Conservation (phyloP, 2,113 vertebrate species). For the Odocoileus hemionus region DNA sequence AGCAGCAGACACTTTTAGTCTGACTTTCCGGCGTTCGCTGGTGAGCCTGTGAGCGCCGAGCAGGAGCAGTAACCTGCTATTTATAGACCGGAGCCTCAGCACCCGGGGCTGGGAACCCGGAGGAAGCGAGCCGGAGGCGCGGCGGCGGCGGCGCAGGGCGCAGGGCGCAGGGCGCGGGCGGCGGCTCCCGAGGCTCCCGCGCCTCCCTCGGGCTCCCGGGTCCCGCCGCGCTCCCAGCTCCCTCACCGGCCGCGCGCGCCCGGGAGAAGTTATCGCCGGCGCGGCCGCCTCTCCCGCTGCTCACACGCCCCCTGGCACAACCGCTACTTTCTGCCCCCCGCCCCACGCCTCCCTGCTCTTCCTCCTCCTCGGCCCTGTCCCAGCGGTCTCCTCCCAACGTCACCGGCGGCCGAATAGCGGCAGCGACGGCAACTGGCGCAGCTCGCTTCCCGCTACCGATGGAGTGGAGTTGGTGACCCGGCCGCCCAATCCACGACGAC, state of each 20-base stretch:
- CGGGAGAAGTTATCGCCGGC: constrained; percentile 58
- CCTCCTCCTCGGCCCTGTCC: neutral
- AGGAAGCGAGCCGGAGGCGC: constrained; percentile 19
- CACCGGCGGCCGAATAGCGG: constrained; percentile 40
- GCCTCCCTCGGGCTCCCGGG: neutral
- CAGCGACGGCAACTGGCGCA: constrained; percentile 17
- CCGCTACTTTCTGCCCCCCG: neutral
- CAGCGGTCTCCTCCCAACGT: constrained; percentile 60
- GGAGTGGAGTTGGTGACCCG: constrained; percentile 31
- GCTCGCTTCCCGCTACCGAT: neutral
- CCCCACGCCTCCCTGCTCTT: neutral
- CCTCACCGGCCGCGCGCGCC: constrained; percentile 39
- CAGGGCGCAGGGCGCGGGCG: neutral
- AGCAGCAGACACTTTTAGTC: constrained; percentile 52
- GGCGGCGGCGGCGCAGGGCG: neutral
- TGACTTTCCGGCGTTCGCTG: constrained; percentile 48
- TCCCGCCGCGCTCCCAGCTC: neutral
- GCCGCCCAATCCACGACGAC: neutral
- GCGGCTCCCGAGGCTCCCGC: neutral
- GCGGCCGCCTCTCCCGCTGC: constrained; percentile 16
- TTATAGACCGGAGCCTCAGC: constrained; percentile 76
- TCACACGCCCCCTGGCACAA: constrained; percentile 58
- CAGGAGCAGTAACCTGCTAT: constrained; percentile 74
- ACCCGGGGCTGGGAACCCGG: constrained; percentile 31
- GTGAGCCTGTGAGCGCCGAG: constrained; percentile 2